These are phyloP conservation scores for Sesamia nonagrioides DNA, from an alignment of 1,140 invertebrate genomes.

Conservation along the genomic window DNA sequence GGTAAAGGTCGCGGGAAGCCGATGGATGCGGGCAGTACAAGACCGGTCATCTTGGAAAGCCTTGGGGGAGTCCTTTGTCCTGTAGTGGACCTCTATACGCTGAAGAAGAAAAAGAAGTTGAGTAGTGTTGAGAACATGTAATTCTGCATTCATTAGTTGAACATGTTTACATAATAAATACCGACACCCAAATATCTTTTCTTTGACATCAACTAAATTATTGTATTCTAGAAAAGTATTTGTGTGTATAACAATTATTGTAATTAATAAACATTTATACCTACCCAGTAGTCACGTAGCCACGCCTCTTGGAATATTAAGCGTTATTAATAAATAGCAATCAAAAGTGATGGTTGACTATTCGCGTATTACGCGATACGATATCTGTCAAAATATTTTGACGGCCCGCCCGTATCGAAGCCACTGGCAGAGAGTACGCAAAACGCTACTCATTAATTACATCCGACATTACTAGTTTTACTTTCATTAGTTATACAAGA, in stretches of 20 bases:
- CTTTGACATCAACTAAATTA: background rate
- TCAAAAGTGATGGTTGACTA: conserved; percentile 15
- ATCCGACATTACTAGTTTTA: conserved; percentile 68
- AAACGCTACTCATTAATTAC: conserved; percentile 76
- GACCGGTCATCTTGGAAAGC: too few relatives aligned
- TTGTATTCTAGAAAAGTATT: background rate
- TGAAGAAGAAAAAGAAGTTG: too few relatives aligned
- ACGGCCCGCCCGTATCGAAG: conserved; percentile 68
- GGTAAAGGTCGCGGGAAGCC: too few relatives aligned
- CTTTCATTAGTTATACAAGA: conserved; percentile 81
- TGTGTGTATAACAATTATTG: background rate
- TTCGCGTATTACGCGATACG: conserved; percentile 52
- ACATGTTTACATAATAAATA: background rate
- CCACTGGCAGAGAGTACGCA: conserved; percentile 67
- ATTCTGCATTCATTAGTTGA: conserved; percentile 1
- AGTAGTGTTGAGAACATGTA: background rate
- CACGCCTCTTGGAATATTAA: background rate
- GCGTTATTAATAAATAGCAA: background rate
- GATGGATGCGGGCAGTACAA: too few relatives aligned
- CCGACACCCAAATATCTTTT: conserved; percentile 2
- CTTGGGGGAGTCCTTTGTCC: too few relatives aligned
- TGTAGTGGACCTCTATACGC: too few relatives aligned
- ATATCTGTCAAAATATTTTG: conserved; percentile 79
- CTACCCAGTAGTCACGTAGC: background rate
- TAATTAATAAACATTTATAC: background rate